Evolutionary conservation across 2,888 invertebrate genomes (phyloP).

Genomic region (Vanessa cardui): DNA sequence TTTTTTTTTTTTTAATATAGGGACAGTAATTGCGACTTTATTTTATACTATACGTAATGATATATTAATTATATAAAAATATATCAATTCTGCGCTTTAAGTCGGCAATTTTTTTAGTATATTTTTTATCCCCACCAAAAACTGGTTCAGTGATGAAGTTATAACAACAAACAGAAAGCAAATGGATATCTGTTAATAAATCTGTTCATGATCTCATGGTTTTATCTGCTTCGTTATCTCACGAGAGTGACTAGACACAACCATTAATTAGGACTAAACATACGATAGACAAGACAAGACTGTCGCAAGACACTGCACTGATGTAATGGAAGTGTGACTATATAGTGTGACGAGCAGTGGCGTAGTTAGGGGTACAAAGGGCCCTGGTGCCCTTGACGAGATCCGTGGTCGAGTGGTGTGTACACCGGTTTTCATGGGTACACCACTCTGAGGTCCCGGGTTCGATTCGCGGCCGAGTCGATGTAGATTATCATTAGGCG

Average conservation of each 20-base stretch:
- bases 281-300: slow-evolving; percentile 21
- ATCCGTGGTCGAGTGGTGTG: no score
- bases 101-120: neutral
- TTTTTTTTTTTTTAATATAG: no score
- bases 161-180: slow-evolving; percentile 24
- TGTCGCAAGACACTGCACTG: neutral
- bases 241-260: slow-evolving; percentile 40
- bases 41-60: no score
- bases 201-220: slow-evolving; percentile 44
- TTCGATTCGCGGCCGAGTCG: no score
- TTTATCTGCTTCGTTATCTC: slow-evolving; percentile 42
- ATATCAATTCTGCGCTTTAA: slow-evolving; percentile 10
- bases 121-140: slow-evolving; percentile 23
- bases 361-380: no score
- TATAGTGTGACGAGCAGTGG: no score
- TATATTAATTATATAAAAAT: neutral
- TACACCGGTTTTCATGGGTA: no score
- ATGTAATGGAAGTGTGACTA: no score
- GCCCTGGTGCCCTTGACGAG: no score
- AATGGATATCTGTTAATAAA: slow-evolving; percentile 33
- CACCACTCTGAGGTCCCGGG: no score
- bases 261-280: slow-evolving; percentile 1
- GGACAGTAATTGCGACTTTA: no score
- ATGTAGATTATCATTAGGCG: no score
- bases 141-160: slow-evolving; percentile 23